phyloP scores from a whole-genome alignment of 2,888 invertebrate genomes.

The Oxycera nigricornis region DNA sequence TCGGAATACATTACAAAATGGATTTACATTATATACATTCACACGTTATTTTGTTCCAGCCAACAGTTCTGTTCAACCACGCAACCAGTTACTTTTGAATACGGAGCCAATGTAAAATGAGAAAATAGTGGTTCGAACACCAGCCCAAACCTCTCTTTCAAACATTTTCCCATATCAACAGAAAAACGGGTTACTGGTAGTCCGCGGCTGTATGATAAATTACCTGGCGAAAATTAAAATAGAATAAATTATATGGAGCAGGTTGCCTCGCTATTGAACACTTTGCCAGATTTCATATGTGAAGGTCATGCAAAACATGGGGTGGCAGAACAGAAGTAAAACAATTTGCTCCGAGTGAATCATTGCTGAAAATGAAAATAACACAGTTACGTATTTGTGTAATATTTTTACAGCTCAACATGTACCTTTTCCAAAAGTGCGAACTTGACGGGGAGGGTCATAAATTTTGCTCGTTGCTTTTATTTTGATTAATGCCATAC shows the following conservation, averaged over 20 bases:
- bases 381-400: slow-evolving; percentile 8
- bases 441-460: background rate
- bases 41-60: background rate
- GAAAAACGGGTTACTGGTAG: slow-evolving; percentile 32
- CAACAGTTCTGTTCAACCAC: no score
- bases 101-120: background rate
- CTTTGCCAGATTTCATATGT: background rate
- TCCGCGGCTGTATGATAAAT: slow-evolving; percentile 39
- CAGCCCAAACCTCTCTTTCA: background rate
- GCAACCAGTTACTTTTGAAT: background rate
- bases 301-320: background rate
- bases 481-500: slow-evolving; percentile 39
- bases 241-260: slow-evolving; percentile 49
- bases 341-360: slow-evolving; percentile 4
- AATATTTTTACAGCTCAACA: slow-evolving; percentile 16
- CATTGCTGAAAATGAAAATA: slow-evolving; percentile 27
- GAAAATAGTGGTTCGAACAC: background rate
- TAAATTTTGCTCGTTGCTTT: slow-evolving; percentile 35
- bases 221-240: slow-evolving; percentile 49
- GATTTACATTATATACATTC: background rate
- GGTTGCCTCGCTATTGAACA: background rate
- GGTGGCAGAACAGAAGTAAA: background rate
- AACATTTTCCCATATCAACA: background rate
- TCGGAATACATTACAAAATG: slow-evolving; percentile 13
- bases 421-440: background rate